These are phyloP conservation scores for Galago senegalensis DNA, from an alignment of 2,797 vertebrate species.

Conservation along the genomic window DNA sequence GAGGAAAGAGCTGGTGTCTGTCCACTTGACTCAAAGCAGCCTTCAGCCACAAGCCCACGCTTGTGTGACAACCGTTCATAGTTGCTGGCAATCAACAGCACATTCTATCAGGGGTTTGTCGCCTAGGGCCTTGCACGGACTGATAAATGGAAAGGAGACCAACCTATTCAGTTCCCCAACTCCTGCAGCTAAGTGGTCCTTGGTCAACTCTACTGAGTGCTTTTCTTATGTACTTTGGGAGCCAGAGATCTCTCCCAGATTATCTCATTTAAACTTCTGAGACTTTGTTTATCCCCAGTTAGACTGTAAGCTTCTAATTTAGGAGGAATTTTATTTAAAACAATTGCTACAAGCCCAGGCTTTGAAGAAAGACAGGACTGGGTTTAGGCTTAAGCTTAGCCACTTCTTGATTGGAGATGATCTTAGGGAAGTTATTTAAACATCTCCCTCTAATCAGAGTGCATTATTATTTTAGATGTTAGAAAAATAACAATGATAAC, in stretches of 20 bases:
- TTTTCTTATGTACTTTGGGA: background rate
- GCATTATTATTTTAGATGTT: background rate
- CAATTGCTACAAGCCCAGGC: background rate
- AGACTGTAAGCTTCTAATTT: background rate
- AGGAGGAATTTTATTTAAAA: background rate
- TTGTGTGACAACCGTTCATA: background rate
- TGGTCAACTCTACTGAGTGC: background rate
- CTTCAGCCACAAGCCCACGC: background rate
- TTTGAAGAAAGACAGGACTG: background rate
- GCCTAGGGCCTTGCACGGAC: fast-evolving
- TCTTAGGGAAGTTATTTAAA: background rate
- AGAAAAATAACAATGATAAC: background rate
- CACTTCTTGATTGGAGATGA: background rate
- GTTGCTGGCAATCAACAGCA: background rate
- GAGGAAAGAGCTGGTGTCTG: background rate
- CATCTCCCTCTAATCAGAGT: background rate
- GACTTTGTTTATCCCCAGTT: background rate
- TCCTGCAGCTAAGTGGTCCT: background rate
- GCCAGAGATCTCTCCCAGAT: background rate
- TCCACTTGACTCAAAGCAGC: background rate
- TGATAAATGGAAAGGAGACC: background rate
- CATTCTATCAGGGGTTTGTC: background rate
- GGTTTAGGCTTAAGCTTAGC: background rate
- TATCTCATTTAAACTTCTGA: background rate
- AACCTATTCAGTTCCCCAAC: too few species aligned